phyloP scores from a whole-genome alignment of 2,888 invertebrate genomes.

The Drosophila niveifrons region DNA sequence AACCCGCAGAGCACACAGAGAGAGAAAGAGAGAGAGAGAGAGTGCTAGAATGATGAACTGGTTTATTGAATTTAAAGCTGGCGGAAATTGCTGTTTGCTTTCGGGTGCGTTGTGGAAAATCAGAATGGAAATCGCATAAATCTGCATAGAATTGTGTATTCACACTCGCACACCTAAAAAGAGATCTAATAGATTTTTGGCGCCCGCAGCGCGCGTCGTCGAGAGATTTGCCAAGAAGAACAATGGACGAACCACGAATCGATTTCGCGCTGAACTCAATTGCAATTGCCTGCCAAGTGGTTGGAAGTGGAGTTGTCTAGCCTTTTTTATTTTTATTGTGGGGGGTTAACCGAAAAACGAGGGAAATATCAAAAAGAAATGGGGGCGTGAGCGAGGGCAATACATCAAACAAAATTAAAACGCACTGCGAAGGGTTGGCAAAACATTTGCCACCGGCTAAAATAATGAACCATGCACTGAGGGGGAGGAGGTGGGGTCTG shows the following conservation, averaged over 20 bases:
- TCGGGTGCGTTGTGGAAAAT: constrained; percentile 39
- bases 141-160: constrained; percentile 66
- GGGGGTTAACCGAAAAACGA: background rate
- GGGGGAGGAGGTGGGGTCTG: constrained; percentile 23
- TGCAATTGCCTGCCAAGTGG: constrained; percentile 29
- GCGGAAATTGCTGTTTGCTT: constrained; percentile 47
- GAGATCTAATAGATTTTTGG: constrained; percentile 15
- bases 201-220: constrained; percentile 10
- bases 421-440: constrained; percentile 59
- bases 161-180: constrained; percentile 1
- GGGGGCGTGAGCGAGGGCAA: constrained; percentile 24
- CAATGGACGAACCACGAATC: constrained; percentile 18
- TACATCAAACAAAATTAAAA: constrained; percentile 81
- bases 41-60: constrained; percentile 35
- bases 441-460: constrained; percentile 57
- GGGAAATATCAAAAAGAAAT: no score
- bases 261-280: constrained; percentile 27
- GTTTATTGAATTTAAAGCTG: constrained; percentile 58
- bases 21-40: background rate
- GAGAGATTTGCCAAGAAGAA: constrained; percentile 36
- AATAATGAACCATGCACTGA: constrained; percentile 72
- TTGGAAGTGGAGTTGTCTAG: constrained; percentile 7
- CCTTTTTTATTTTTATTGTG: background rate
- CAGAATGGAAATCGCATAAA: constrained; percentile 66
- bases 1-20: background rate